Evolutionary conservation across 35 echinoderm and acorn worm genomes (phyloP), one percentile per base, ranked within the genome.

Genomic region (Strongylocentrotus purpuratus): DNA sequence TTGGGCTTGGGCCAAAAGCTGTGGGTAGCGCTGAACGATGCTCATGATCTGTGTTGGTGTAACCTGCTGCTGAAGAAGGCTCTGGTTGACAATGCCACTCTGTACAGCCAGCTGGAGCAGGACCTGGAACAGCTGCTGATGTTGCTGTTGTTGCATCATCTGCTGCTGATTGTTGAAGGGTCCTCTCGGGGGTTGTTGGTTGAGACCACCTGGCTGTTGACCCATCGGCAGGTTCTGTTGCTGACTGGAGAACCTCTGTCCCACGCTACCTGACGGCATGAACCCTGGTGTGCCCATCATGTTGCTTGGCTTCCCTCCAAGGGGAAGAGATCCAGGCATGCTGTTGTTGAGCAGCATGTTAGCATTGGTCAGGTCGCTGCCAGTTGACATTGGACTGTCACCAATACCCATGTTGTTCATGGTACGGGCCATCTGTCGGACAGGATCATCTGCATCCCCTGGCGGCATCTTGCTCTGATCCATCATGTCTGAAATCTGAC

Each of bases 21-120:
- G 95, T 46, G 93, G 94, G 88, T 93, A 93, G 46, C 91, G 91
- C 48, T 93, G 91, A 46, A 58, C 91, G 31, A 93, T 93, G 91
- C 48, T 93, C 91, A 93, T 93, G 91, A 97, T 95, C 95, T 97
- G 96, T 78, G 97, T 96, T 33, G 94, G 96, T 48, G 95, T 92
- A 33, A 97, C 59, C 46, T 95, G 96, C 65, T 97, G 97, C 87
- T 97, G 95, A 1, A 97, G 94, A 15, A 97, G 94, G 46, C 33
- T 93, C 90, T 96, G 97, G 70, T 95, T 96, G 52, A 97, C 96
- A 78, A 97, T 86, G 35, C 97, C 97, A 31, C 95, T 95, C 91
- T 97, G 97, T 33, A 97, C 97, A 78, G 97, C 97, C 41, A 97
- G 70, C 95, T 96, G 97, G 55, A 97, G 86, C 93, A 96, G 93